These are phyloP conservation scores for Rhyacophila brunnea DNA, from an alignment of 1,140 invertebrate genomes.

Conservation along the genomic window DNA sequence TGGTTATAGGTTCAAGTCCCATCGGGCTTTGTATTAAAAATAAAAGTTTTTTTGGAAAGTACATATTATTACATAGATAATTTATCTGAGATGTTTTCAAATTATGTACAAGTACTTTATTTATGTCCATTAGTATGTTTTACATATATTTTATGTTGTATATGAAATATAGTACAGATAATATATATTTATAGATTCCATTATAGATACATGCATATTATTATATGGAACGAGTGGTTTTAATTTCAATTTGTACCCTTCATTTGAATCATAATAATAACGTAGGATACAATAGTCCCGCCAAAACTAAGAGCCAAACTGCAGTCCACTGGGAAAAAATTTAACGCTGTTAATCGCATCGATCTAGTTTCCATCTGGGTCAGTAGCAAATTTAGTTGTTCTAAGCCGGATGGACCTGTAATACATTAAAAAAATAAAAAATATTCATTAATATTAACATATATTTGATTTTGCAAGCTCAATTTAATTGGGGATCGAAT, in stretches of 20 bases:
- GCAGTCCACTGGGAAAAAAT: constrained; percentile 13
- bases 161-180: neutral
- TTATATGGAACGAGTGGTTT: too few relatives aligned
- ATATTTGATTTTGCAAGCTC: too few relatives aligned
- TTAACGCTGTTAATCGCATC: constrained; percentile 7
- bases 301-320: constrained; percentile 6
- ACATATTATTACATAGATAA: too few relatives aligned
- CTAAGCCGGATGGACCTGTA: too few relatives aligned
- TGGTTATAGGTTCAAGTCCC: too few relatives aligned
- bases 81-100: neutral
- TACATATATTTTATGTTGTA: neutral
- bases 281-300: constrained; percentile 13
- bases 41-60: too few relatives aligned
- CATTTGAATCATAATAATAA: neutral
- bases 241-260: neutral
- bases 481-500: too few relatives aligned
- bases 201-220: neutral
- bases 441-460: too few relatives aligned
- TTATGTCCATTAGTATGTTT: neutral
- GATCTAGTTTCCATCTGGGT: constrained; percentile 2
- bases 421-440: too few relatives aligned
- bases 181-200: neutral
- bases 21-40: too few relatives aligned
- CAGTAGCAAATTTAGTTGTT: too few relatives aligned
- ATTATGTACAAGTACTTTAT: neutral